Conservation (phyloP, 2,113 vertebrate genomes). For the Gymnorhina tibicen region DNA sequence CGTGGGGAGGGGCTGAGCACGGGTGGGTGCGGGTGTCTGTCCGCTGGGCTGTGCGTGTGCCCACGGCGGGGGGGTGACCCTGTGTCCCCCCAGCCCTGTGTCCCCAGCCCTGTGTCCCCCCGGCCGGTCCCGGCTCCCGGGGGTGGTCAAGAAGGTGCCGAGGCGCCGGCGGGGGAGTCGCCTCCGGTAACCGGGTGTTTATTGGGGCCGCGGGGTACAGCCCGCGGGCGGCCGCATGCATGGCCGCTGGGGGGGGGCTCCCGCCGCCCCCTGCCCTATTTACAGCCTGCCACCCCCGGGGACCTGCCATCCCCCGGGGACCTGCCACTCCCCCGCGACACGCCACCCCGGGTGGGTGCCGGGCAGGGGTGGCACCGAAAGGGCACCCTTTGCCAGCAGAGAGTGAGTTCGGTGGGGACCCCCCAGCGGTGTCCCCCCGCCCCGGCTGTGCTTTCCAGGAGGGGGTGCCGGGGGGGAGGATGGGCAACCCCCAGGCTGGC, state of each 20-base stretch:
- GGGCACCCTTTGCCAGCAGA: constrained; percentile 57
- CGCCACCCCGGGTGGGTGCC: background rate
- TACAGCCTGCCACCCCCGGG: constrained; percentile 14
- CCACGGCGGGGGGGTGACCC: background rate
- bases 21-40: background rate
- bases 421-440: background rate
- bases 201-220: constrained; percentile 46
- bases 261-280: constrained; percentile 31
- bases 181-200: constrained; percentile 33
- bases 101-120: background rate
- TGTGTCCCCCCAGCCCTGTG: background rate
- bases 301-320: background rate
- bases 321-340: background rate
- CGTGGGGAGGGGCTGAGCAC: background rate
- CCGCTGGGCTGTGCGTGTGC: background rate
- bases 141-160: background rate
- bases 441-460: background rate
- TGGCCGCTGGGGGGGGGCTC: background rate
- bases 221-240: constrained; percentile 50
- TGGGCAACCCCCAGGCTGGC: background rate
- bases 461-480: no score
- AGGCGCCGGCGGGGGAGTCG: background rate
- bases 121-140: background rate
- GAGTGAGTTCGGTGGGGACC: constrained; percentile 13
- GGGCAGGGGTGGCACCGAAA: background rate